These are phyloP conservation scores for Larimichthys crocea DNA, from an alignment of 2,113 vertebrate genomes.

Conservation along the genomic window DNA sequence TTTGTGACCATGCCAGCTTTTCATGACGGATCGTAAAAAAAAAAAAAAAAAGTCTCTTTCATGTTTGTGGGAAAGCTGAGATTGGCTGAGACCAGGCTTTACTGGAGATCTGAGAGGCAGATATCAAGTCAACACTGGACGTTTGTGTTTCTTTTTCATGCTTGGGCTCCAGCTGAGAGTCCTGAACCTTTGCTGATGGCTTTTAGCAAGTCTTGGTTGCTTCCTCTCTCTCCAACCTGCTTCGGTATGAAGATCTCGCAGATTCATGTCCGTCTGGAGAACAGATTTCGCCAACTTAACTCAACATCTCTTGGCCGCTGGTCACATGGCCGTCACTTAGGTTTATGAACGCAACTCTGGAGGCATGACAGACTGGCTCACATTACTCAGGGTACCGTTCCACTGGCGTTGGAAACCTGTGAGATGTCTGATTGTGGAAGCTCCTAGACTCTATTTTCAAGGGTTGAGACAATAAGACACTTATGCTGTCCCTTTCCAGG, in stretches of 20 bases:
- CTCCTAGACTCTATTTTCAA: conserved; percentile 33
- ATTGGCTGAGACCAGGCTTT: conserved; percentile 76
- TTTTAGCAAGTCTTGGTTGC: background rate
- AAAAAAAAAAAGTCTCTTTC: conserved; percentile 61
- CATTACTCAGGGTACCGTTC: conserved; percentile 27
- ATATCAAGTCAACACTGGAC: conserved; percentile 67
- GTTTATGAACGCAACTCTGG: conserved; percentile 14
- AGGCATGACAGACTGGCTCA: conserved; percentile 36
- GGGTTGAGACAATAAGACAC: conserved; percentile 74
- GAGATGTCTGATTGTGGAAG: conserved; percentile 30
- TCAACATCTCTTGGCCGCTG: background rate
- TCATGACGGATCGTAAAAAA: conserved; percentile 57
- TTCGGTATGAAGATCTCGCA: background rate
- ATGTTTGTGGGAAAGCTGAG: conserved; percentile 82
- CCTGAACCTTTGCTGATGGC: conserved; percentile 15
- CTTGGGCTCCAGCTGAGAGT: conserved; percentile 36
- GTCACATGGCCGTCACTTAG: background rate
- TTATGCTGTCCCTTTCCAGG: conserved; percentile 69
- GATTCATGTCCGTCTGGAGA: background rate
- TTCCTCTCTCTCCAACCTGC: background rate
- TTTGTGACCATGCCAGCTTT: conserved; percentile 61
- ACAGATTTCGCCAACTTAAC: background rate
- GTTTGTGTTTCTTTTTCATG: conserved; percentile 15
- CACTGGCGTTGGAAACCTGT: conserved; percentile 28
- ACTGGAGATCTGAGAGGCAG: conserved; percentile 73